Evolutionary conservation across 2,888 invertebrate species (phyloP), one percentile per base, ranked within the genome.

Genomic region (Drosophila formosana): DNA sequence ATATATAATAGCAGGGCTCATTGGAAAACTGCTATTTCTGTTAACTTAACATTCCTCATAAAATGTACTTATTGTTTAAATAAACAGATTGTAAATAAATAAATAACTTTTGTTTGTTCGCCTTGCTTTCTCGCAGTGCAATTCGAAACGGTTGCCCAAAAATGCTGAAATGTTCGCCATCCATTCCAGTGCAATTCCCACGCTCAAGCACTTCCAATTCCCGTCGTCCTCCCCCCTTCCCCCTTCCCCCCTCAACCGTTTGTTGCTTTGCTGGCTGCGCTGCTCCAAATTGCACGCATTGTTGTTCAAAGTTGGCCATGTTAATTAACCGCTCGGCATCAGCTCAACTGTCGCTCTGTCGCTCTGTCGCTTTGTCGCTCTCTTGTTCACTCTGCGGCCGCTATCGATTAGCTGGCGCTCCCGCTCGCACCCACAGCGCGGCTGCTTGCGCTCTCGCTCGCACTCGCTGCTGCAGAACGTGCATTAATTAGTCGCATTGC

Each of bases 401-500:
- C 26, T 72, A 82, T 80, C 80, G 80, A 80, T 80, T 72, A 82
- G 85, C 82, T 55, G 28, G 9, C 25, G 26, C 55, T 46, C 30
- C 39, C 23, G 18, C 49, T 49, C 26, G 9, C 37, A 28, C 41
- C 41, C 26, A 3, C 56, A 75, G 25, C 4, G 23, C 51, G 39
- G n/a, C 28, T 18, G 4, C 8, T 32, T 8, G 23, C n/a, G 2
- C 47, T 7, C 23, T 9, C 18, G 4, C n/a, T 45, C 30, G n/a
- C 41, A 23, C 3, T 0, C 47, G 1, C 25, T 0, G 4, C 4
- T 43, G 6, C 2, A n/a, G 11, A 6, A 7, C 53, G 39, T 26
- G 62, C 72, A 78, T 71, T 88, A 83, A 83, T 88, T 83, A 86
- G 80, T 87, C 72, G 79, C 72, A 75, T 77, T 75, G 76, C 76